Percentiles rank a stretch among this genome's conserved stretches.
Evolutionary conservation across 2,888 invertebrate species (phyloP).

Genomic region (Lottia gigantea): DNA sequence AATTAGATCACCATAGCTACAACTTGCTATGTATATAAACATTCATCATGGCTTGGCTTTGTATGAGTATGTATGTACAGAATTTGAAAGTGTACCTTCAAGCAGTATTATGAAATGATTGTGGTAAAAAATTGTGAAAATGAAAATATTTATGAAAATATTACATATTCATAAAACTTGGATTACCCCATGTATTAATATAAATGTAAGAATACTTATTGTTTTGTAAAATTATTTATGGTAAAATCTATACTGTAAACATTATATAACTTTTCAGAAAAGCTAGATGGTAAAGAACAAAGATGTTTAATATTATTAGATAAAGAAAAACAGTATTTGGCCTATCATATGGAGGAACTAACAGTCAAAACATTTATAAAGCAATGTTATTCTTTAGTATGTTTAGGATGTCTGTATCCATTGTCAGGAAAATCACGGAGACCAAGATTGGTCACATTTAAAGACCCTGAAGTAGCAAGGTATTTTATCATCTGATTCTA

Average conservation of each 20-base stretch:
- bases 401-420: constrained; percentile 31
- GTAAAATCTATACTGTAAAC: no score
- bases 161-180: no score
- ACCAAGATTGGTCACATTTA: constrained; percentile 34
- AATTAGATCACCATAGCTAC: no score
- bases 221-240: background rate
- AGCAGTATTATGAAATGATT: no score
- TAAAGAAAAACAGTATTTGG: constrained; percentile 21
- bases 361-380: constrained; percentile 26
- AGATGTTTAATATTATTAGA: constrained; percentile 29
- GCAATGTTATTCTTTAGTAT: constrained; percentile 31
- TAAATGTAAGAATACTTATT: no score
- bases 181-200: no score
- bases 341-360: constrained; percentile 14
- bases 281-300: constrained; percentile 21
- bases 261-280: background rate
- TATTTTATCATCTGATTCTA: constrained; percentile 15
- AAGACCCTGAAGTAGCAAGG: constrained; percentile 30
- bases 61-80: no score
- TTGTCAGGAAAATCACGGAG: constrained; percentile 30
- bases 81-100: no score
- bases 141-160: no score
- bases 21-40: no score
- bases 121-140: no score
- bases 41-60: no score